Conservation (phyloP, 2,888 invertebrate species). For the Acronicta leporina region DNA sequence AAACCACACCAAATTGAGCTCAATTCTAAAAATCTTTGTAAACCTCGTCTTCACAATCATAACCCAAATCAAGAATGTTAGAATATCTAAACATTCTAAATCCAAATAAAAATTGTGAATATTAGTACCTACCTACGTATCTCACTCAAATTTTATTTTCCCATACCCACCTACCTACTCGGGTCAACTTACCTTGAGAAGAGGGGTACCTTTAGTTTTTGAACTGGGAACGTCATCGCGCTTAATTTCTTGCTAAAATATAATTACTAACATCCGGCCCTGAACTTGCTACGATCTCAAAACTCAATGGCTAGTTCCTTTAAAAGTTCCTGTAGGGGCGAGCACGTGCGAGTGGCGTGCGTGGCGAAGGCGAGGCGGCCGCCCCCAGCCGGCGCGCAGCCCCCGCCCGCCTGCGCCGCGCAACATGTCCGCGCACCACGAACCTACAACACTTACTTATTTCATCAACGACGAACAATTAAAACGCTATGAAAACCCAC, state of each 20-base stretch:
- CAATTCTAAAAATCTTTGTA: too few species aligned
- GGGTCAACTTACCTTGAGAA: too few species aligned
- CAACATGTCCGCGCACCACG: constrained; percentile 76
- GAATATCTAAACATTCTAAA: too few species aligned
- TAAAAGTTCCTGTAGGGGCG: constrained; percentile 13
- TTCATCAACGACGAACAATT: constrained; percentile 75
- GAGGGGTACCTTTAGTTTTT: too few species aligned
- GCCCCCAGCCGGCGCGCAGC: constrained; percentile 40
- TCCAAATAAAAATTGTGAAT: too few species aligned
- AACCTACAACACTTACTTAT: constrained; percentile 72
- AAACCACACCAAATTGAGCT: too few species aligned
- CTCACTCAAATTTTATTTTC: too few species aligned
- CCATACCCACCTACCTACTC: too few species aligned
- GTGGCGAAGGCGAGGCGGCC: constrained; percentile 36
- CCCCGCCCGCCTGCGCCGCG: constrained; percentile 66
- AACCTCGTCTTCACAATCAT: too few species aligned
- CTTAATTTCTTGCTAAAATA: constrained; percentile 1
- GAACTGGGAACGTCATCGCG: too few species aligned
- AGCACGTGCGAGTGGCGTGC: constrained; percentile 17
- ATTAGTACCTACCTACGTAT: too few species aligned
- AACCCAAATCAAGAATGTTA: too few species aligned
- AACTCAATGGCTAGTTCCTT: constrained; percentile 23
- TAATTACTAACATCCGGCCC: constrained; percentile 28
- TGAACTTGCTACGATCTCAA: constrained; percentile 46
- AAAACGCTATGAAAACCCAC: constrained; percentile 79